phyloP scores from a whole-genome alignment of 2,113 vertebrate species.

The Oncorhynchus masou region DNA sequence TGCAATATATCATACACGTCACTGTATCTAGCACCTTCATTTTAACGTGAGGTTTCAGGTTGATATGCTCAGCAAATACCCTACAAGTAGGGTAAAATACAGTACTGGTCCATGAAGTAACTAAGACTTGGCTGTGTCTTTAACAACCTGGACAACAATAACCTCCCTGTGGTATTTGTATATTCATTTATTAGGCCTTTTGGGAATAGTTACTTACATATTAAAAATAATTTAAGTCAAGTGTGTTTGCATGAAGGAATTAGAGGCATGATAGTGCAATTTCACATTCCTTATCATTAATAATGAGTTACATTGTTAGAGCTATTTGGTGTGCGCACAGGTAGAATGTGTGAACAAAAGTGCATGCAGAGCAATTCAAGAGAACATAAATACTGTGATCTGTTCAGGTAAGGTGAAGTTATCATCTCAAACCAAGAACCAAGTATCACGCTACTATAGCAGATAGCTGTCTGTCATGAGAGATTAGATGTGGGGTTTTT shows the following conservation, averaged over 20 bases:
- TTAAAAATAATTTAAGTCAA: constrained; percentile 26
- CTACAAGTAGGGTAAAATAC: neutral
- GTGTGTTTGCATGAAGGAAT: constrained; percentile 47
- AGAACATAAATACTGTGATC: constrained; percentile 17
- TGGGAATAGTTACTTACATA: constrained; percentile 25
- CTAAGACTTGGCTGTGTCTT: neutral
- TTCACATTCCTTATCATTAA: constrained; percentile 69
- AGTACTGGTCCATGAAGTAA: neutral
- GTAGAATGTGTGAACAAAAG: constrained; percentile 49
- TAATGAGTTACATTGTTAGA: constrained; percentile 47
- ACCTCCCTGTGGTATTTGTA: constrained; percentile 23
- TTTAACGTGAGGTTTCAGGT: constrained; percentile 7
- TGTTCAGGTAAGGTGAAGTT: neutral
- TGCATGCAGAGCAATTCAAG: constrained; percentile 44
- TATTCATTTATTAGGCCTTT: constrained; percentile 33
- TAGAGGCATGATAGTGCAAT: constrained; percentile 63
- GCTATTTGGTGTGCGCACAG: constrained; percentile 52
- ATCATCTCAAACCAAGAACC: no score
- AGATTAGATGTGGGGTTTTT: no score
- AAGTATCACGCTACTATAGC: no score
- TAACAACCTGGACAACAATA: constrained; percentile 25
- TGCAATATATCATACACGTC: constrained; percentile 38
- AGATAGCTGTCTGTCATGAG: no score
- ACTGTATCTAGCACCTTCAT: constrained; percentile 26
- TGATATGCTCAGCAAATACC: neutral